These are phyloP conservation scores for Panthera tigris DNA, from an alignment of 2,113 vertebrate species.

Conservation along the genomic window DNA sequence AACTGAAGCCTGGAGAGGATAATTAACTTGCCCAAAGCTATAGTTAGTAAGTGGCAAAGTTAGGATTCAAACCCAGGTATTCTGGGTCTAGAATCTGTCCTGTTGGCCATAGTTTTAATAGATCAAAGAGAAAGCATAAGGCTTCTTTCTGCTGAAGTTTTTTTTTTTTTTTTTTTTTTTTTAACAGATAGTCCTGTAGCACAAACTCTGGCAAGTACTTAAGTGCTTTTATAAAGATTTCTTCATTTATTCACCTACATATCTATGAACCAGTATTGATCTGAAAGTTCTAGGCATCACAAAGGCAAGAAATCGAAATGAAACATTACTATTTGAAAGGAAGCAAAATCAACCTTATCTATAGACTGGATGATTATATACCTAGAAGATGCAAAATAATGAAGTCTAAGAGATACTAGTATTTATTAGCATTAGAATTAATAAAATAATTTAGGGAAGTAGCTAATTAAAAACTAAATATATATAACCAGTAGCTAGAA, in stretches of 20 bases:
- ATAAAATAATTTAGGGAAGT: slow-evolving; percentile 20
- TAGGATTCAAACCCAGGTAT: neutral
- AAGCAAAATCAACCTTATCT: neutral
- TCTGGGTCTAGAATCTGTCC: neutral
- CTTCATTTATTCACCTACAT: slow-evolving; percentile 30
- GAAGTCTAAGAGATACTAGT: neutral
- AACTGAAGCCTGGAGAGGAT: neutral
- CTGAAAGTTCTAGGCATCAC: slow-evolving; percentile 4
- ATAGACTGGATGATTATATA: neutral
- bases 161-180: neutral
- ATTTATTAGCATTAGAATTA: neutral
- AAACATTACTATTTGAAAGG: slow-evolving; percentile 21
- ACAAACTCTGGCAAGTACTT: neutral
- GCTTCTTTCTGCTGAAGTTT: neutral
- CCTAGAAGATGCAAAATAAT: neutral
- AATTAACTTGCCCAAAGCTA: neutral
- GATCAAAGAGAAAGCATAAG: neutral
- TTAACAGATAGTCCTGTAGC: neutral
- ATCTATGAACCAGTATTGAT: neutral
- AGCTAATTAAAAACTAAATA: slow-evolving; percentile 7
- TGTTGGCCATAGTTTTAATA: neutral
- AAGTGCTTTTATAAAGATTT: neutral
- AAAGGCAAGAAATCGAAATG: neutral
- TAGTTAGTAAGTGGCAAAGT: neutral
- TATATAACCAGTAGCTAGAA: slow-evolving; percentile 5